Conservation (phyloP, 2,797 vertebrate genomes). For the Ptychadena robeensis region DNA sequence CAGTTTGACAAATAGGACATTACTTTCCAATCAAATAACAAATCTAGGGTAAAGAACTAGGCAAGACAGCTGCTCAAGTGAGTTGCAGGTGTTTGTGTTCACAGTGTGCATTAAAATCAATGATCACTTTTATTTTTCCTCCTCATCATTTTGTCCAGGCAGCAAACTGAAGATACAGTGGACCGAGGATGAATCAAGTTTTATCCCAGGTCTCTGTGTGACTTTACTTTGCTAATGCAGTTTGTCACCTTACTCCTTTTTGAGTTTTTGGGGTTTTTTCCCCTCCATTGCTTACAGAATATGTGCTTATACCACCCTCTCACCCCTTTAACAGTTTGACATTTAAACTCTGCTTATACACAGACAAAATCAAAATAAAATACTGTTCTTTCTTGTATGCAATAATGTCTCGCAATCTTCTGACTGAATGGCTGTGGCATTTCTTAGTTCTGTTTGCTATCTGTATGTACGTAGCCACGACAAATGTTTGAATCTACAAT, state of each 20-base stretch:
- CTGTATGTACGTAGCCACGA: conserved; percentile 20
- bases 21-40: background rate
- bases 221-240: conserved; percentile 23
- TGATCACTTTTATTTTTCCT: conserved; percentile 14
- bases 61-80: conserved; percentile 20
- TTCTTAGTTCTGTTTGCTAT: conserved; percentile 8
- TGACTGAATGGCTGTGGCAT: conserved; percentile 30
- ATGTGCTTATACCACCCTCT: background rate
- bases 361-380: conserved; percentile 49
- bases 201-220: conserved; percentile 14
- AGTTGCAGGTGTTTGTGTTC: conserved; percentile 48
- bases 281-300: conserved; percentile 18
- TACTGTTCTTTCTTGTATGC: conserved; percentile 47
- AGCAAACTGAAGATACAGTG: conserved; percentile 23
- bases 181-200: background rate
- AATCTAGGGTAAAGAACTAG: background rate
- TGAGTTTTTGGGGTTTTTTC: no score
- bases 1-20: conserved; percentile 2
- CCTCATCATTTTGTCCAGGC: conserved; percentile 38
- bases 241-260: background rate
- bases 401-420: conserved; percentile 40
- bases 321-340: background rate
- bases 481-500: conserved; percentile 35
- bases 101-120: conserved; percentile 57
- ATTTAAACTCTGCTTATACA: conserved; percentile 51